Base-by-base conservation (phyloP, 2,797 vertebrate species). In the Allobates femoralis region DNA sequence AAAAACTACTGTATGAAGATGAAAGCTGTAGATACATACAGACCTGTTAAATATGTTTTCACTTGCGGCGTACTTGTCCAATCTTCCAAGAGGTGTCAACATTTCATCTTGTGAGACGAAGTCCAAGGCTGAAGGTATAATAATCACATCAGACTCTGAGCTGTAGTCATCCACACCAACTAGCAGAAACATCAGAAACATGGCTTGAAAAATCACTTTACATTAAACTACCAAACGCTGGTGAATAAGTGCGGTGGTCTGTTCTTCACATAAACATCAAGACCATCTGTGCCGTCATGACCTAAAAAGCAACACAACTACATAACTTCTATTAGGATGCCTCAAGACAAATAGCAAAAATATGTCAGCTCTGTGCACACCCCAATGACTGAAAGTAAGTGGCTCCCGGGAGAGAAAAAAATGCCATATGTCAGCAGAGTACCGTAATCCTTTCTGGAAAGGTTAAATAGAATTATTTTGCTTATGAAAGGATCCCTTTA, bases 81-180 rank as follows among this genome's bases (percentile, higher is more conserved):
- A 89, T 93, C 96, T 95, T 90, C 96, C 96, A 93, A 97, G 91
- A 69, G 96, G 96, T 37, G 96, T 97, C 95, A 97, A 93, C 96
- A 97, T 96, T 93, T 97, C 96, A 96, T 97, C 96, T 96, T 97
- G 96, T 92, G 96, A 96, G 92, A 97, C 95, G 92, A 96, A 96
- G 95, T 97, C 96, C 96, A 97, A 92, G 94, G 96, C 96, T 96
- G 96, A 96, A 96, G 96, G 95, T 93, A 96, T 93, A 96, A 96
- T 95, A 95, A 96, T 95, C 94, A 95, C 93, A 94, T 96, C 96
- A 96, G 96, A 96, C 94, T 96, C 96, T 95, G 96, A 96, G 95
- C 95, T 96, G 96, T 94, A 96, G 95, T 96, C 96, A 96, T 96
- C 96, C 95, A 96, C 95, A 96, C 95, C 95, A 95, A 96, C 96